Percentiles rank a stretch among this genome's conserved stretches.
Conservation (phyloP, 2,797 vertebrate species). For the Mareca strepera region DNA sequence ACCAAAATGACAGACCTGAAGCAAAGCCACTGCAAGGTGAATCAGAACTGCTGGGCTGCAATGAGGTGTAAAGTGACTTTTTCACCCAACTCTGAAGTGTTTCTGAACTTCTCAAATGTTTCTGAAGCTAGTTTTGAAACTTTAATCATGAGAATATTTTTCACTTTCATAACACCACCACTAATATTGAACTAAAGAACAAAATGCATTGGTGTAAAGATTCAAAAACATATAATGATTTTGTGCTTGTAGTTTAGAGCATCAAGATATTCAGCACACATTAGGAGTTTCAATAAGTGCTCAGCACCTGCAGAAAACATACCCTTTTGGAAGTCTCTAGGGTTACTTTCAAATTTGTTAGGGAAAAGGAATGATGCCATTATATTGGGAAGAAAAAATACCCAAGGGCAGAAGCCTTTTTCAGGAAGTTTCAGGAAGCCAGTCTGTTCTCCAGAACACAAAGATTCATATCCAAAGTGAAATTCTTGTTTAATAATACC, state of each 20-base stretch:
- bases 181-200: neutral
- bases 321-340: neutral
- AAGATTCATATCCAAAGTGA: rapidly evolving
- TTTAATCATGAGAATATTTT: neutral
- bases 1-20: neutral
- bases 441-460: neutral
- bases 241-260: neutral
- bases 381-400: neutral
- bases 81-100: neutral
- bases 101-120: neutral
- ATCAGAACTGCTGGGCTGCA: neutral
- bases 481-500: neutral
- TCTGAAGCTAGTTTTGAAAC: neutral
- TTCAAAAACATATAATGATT: neutral
- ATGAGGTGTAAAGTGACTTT: neutral
- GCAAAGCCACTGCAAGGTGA: neutral
- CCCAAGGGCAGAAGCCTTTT: neutral
- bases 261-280: neutral
- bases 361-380: neutral
- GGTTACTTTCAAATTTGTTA: neutral
- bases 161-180: neutral
- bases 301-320: neutral
- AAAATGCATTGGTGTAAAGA: neutral
- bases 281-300: neutral
- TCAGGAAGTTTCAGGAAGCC: neutral